These are phyloP conservation scores for Psittacula echo DNA, from an alignment of 2,797 vertebrate genomes.

Conservation along the genomic window DNA sequence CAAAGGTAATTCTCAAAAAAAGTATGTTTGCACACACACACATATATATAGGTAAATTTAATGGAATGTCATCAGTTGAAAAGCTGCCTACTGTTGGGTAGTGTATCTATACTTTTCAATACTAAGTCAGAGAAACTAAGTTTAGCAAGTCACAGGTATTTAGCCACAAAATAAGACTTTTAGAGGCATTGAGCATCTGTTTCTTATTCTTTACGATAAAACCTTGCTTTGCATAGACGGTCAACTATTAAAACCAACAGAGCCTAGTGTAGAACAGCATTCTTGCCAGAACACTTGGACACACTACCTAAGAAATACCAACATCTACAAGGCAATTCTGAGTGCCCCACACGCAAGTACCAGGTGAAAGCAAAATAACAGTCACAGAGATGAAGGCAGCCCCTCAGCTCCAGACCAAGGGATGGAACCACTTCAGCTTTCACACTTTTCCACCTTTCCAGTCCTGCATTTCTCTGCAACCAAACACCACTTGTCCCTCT, in stretches of 20 bases:
- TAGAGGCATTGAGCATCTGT: neutral
- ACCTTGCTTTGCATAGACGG: neutral
- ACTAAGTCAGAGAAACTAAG: neutral
- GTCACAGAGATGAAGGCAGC: neutral
- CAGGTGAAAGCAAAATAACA: accelerated
- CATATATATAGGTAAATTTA: neutral
- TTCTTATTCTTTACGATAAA: neutral
- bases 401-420: neutral
- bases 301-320: neutral
- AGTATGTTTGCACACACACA: neutral
- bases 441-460: neutral
- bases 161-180: neutral
- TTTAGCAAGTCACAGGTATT: neutral
- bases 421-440: neutral
- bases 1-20: neutral
- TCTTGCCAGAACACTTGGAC: neutral
- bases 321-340: neutral
- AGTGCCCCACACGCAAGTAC: accelerated
- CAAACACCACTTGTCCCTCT: neutral
- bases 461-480: neutral
- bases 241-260: neutral
- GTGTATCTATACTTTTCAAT: neutral
- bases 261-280: neutral
- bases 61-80: neutral
- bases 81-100: neutral